Evolutionary conservation across 1,140 invertebrate species (phyloP).

Genomic region (Lucilia cuprina): DNA sequence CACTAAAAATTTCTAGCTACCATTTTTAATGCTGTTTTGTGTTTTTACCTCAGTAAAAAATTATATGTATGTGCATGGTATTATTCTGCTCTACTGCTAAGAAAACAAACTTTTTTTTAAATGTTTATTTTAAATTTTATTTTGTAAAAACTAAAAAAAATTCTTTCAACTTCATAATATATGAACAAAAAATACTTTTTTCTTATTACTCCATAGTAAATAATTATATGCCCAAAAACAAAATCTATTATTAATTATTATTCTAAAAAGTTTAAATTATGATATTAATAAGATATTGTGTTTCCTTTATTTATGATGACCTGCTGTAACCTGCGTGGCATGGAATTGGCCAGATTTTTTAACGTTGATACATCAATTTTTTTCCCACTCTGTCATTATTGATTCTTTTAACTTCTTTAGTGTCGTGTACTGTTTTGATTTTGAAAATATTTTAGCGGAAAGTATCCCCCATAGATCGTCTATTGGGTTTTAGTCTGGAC

Average conservation of each 20-base stretch:
- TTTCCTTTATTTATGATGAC: neutral
- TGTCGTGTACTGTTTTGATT: neutral
- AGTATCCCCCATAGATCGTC: slow-evolving; percentile 41
- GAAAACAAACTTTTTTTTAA: neutral
- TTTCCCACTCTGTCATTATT: neutral
- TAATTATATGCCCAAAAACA: neutral
- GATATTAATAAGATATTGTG: neutral
- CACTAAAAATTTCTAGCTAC: too few species aligned
- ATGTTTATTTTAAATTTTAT: neutral
- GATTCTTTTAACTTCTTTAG: neutral
- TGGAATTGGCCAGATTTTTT: neutral
- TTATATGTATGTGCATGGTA: neutral
- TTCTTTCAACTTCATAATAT: neutral
- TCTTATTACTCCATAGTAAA: neutral
- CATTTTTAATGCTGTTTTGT: too few species aligned
- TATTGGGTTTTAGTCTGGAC: slow-evolving; percentile 42
- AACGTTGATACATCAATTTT: neutral
- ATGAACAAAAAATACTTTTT: neutral
- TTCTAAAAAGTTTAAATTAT: neutral
- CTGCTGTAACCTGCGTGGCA: neutral
- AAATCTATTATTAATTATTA: neutral
- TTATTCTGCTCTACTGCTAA: neutral
- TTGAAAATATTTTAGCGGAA: slow-evolving; percentile 35
- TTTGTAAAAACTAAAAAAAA: neutral
- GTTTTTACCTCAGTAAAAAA: too few species aligned